These are phyloP conservation scores for Cabera pusaria DNA, from an alignment of 2,888 invertebrate species.

Conservation along the genomic window DNA sequence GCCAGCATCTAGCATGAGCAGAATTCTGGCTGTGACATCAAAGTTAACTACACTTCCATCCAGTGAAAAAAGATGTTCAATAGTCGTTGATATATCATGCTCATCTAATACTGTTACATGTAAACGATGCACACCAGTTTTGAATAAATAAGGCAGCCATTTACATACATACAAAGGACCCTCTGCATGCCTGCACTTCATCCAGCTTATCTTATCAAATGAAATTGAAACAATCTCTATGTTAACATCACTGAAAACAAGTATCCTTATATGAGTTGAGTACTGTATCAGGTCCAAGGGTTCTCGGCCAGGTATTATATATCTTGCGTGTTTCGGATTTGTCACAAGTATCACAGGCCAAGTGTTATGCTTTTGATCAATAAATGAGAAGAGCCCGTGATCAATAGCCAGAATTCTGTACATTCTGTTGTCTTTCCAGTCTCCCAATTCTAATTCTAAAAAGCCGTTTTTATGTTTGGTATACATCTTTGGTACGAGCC, in stretches of 20 bases:
- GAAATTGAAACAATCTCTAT: conserved; percentile 86
- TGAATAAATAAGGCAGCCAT: conserved; percentile 89
- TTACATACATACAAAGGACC: conserved; percentile 88
- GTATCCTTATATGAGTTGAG: conserved; percentile 91
- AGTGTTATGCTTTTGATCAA: conserved; percentile 88
- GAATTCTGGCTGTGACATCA: conserved; percentile 86
- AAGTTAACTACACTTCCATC: conserved; percentile 88
- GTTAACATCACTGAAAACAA: conserved; percentile 88
- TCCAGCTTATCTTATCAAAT: conserved; percentile 87
- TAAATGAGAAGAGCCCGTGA: conserved; percentile 93
- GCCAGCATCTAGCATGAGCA: conserved; percentile 90
- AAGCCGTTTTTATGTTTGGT: conserved; percentile 92
- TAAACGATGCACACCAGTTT: conserved; percentile 86
- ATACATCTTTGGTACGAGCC: conserved; percentile 92
- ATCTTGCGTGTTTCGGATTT: conserved; percentile 94
- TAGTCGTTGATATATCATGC: conserved; percentile 76
- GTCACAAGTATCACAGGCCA: conserved; percentile 94
- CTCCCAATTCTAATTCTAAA: conserved; percentile 94
- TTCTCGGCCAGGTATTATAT: conserved; percentile 88
- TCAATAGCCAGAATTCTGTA: conserved; percentile 93
- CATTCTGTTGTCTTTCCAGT: conserved; percentile 96
- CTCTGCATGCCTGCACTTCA: conserved; percentile 81
- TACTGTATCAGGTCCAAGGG: conserved; percentile 85
- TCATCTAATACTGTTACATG: conserved; percentile 84
- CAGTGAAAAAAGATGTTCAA: conserved; percentile 90